phyloP scores from a whole-genome alignment of 2,888 invertebrate species.

The Microchrysa polita region DNA sequence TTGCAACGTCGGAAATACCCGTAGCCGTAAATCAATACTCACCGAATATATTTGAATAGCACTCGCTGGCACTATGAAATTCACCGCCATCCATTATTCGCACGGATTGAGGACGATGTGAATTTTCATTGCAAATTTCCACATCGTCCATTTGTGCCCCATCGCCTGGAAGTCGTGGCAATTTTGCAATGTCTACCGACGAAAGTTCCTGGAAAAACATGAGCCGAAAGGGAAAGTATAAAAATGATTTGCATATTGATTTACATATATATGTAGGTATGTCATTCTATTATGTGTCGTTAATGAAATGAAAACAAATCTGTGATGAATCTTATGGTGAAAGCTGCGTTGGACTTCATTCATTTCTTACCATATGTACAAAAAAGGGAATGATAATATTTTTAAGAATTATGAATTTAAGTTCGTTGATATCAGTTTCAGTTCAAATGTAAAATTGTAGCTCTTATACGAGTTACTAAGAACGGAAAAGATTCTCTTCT shows the following conservation, averaged over 20 bases:
- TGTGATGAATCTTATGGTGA: not conserved
- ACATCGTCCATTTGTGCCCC: conserved; percentile 53
- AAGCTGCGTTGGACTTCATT: not conserved
- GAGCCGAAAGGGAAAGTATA: no score
- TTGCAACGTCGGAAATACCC: conserved; percentile 3
- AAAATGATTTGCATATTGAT: conserved; percentile 29
- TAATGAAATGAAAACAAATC: conserved; percentile 17
- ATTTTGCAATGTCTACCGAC: conserved; percentile 60
- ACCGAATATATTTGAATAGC: conserved; percentile 41
- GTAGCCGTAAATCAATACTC: conserved; percentile 33
- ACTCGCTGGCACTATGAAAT: conserved; percentile 15
- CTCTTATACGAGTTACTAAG: no score
- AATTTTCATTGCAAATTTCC: conserved; percentile 52
- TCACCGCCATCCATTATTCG: conserved; percentile 59
- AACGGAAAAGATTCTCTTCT: no score
- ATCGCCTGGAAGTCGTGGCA: conserved; percentile 62
- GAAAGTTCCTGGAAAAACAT: conserved; percentile 50
- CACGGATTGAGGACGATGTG: conserved; percentile 61
- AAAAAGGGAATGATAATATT: no score
- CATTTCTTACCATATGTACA: no score
- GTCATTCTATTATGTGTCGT: no score
- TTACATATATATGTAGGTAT: not conserved
- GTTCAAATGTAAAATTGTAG: no score
- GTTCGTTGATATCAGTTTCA: no score
- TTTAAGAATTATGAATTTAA: no score